Base-by-base conservation (phyloP, 2,113 vertebrate species). In the Platysteira castanea region DNA sequence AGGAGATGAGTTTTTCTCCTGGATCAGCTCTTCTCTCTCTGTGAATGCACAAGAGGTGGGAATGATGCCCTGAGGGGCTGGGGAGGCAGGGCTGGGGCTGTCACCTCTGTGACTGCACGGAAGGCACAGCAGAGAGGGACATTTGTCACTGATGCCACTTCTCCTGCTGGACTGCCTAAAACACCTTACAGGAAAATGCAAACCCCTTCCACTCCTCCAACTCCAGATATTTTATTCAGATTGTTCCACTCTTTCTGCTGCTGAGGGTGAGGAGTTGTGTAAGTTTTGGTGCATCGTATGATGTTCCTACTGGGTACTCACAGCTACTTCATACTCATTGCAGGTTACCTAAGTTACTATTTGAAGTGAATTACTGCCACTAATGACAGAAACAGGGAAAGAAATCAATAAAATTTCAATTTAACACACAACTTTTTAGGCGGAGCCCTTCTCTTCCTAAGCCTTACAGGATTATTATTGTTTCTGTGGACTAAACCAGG, bases 401-500 rank as follows among this genome's bases (percentile, higher is more conserved):
- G 6, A 82, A 84, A 87, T 74, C 46, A 87, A 61, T 63, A 54
- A 41, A 15, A 49, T 54, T 73, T 70, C 78, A 63, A 47, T 87
- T 85, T 49, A 59, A 53, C 12, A 5, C 37, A 5, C 3, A 61
- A 83, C 46, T 93, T 89, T 74, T 68, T 84, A 50, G 6, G 22
- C 1, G 13, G 7, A 19, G 68, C n/a, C 85, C 31, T 77, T 81
- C 56, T 78, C 28, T 22, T 90, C 46, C 82, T 93, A 87, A 95
- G 80, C 49, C 68, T 93, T 61, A 49, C 49, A 71, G 86, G 91
- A 95, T 96, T 96, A 94, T 93, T 94, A 92, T 95, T 96, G 95
- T 93, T 92, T 97, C 93, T 95, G 53, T 86, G 60, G 84, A 89
- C 93, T 95, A 91, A 96, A 94, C 49, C 93, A 90, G 96, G 93